Percentiles rank a stretch among this genome's conserved stretches.
Conservation (phyloP, 2,113 vertebrate species). For the Rhea pennata region DNA sequence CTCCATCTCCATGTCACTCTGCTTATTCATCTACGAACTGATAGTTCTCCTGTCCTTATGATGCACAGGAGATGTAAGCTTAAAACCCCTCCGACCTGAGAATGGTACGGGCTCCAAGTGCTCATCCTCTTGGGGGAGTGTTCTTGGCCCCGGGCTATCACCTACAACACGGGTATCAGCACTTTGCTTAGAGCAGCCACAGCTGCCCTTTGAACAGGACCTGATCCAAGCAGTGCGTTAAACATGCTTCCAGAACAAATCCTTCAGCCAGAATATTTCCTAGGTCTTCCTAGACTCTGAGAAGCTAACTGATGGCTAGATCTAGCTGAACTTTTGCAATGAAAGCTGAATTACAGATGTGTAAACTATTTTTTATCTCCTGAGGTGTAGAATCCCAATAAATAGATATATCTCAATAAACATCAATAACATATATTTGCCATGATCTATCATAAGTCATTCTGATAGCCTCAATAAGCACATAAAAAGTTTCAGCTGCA, state of each 20-base stretch:
- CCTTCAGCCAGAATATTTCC: neutral
- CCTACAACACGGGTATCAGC: neutral
- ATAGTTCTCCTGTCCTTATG: neutral
- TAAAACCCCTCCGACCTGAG: neutral
- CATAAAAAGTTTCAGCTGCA: neutral
- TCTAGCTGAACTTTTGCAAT: neutral
- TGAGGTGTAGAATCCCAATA: neutral
- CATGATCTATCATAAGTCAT: neutral
- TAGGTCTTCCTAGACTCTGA: neutral
- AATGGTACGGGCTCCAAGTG: neutral
- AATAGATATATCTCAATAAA: neutral
- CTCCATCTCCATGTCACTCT: neutral
- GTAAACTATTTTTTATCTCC: neutral
- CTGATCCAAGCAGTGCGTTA: neutral
- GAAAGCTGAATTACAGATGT: neutral
- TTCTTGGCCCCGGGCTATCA: neutral
- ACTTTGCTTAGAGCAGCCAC: neutral
- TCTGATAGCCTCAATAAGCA: neutral
- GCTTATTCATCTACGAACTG: neutral
- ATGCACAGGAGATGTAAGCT: neutral
- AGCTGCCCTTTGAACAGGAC: neutral
- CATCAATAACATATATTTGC: neutral
- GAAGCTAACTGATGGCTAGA: neutral
- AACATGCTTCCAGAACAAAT: neutral
- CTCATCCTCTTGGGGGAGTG: neutral